These are phyloP conservation scores for Drosophila peninsularis DNA, from an alignment of 2,888 invertebrate genomes.

Conservation along the genomic window DNA sequence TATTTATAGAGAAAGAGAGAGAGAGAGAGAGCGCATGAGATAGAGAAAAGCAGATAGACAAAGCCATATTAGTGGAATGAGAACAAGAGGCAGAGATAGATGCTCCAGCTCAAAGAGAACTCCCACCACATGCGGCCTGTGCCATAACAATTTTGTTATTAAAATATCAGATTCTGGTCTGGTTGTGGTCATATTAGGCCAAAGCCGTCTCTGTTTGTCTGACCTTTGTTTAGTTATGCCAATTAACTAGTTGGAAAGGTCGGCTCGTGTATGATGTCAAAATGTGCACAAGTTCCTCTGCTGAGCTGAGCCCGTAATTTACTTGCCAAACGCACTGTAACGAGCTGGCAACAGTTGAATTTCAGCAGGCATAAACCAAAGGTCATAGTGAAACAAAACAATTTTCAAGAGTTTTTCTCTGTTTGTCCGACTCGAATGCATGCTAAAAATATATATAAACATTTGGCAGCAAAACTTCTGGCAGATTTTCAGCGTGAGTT, in stretches of 20 bases:
- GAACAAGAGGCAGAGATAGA: no score
- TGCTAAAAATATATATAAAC: neutral
- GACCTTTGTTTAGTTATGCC: neutral
- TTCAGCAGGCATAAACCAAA: constrained; percentile 13
- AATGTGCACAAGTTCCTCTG: neutral
- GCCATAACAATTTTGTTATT: neutral
- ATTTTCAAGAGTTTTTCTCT: neutral
- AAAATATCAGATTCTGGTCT: neutral
- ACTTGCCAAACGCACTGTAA: neutral
- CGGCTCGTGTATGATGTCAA: neutral
- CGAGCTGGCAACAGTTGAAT: neutral
- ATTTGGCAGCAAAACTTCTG: constrained; percentile 10
- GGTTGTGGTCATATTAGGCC: neutral
- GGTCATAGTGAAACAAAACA: constrained; percentile 11
- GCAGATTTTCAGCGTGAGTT: constrained; percentile 14
- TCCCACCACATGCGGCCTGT: neutral
- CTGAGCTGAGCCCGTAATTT: neutral
- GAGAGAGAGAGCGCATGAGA: neutral
- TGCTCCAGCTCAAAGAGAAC: no score
- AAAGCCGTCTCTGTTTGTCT: neutral
- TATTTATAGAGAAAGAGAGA: neutral
- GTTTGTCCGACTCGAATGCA: neutral
- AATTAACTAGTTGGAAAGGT: constrained; percentile 2
- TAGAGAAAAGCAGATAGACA: neutral
- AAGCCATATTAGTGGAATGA: no score